phyloP scores from a whole-genome alignment of 2,888 invertebrate genomes.

The Cryptosula pallasiana region DNA sequence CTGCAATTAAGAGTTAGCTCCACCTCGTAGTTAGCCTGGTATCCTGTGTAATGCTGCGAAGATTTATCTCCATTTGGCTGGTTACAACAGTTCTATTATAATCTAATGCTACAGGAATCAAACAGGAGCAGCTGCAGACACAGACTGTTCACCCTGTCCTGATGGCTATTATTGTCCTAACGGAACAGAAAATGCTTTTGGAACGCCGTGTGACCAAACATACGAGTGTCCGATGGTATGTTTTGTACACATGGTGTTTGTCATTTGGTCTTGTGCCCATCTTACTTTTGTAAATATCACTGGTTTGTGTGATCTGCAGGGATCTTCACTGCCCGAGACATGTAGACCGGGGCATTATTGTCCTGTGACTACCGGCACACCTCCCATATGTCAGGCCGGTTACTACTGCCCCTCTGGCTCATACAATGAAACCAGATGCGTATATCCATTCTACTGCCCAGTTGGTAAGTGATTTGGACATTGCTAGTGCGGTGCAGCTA shows the following conservation, averaged over 20 bases:
- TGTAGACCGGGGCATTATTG: slow-evolving; percentile 45
- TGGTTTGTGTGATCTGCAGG: slow-evolving; percentile 26
- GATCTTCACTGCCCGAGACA: slow-evolving; percentile 37
- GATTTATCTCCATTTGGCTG: no score
- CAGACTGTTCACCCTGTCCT: slow-evolving; percentile 45
- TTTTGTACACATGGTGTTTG: no score
- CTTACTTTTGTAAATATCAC: no score
- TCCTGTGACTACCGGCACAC: slow-evolving; percentile 36
- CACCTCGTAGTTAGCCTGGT: no score
- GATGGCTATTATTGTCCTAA: slow-evolving; percentile 45
- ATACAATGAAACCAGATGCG: slow-evolving; percentile 36
- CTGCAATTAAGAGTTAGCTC: no score
- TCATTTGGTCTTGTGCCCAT: no score
- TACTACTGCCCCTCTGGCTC: slow-evolving; percentile 46
- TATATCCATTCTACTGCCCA: slow-evolving; percentile 44
- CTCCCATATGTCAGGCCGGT: slow-evolving; percentile 43
- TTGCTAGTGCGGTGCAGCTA: no score
- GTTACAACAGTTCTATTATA: no score
- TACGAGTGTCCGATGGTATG: slow-evolving; percentile 38
- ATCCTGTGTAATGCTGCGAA: no score
- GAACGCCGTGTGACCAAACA: slow-evolving; percentile 41
- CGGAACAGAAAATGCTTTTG: slow-evolving; percentile 40
- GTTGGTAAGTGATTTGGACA: slow-evolving; percentile 32
- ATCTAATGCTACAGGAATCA: slow-evolving; percentile 31
- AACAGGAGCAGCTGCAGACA: slow-evolving; percentile 36